Conservation (phyloP, 1,140 invertebrate species). For the Bombus huntii region DNA sequence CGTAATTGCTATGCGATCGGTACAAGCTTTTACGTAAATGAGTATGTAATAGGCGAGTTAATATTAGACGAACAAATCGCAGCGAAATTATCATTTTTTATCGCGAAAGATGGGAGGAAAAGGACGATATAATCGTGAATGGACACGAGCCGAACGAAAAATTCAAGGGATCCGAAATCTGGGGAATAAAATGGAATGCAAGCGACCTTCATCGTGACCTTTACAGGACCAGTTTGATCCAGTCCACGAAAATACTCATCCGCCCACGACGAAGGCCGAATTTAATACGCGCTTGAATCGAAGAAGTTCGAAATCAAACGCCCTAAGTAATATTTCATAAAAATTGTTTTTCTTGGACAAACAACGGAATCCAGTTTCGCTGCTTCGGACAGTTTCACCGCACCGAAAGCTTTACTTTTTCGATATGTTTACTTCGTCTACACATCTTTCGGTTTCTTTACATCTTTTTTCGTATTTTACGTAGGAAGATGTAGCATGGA, state of each 20-base stretch:
- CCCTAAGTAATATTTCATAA: not conserved
- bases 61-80: not conserved
- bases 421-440: too few relatives aligned
- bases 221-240: constrained; percentile 34
- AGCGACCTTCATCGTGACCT: constrained; percentile 32
- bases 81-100: not conserved
- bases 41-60: not conserved
- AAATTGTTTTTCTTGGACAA: not conserved
- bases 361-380: not conserved
- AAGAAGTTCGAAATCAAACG: not conserved
- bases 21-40: not conserved
- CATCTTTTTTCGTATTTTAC: too few relatives aligned
- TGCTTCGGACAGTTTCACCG: not conserved
- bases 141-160: not conserved
- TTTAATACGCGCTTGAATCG: not conserved
- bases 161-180: not conserved
- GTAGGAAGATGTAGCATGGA: too few relatives aligned
- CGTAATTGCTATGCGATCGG: not conserved
- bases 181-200: not conserved
- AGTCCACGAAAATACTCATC: constrained; percentile 29
- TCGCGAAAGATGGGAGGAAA: not conserved
- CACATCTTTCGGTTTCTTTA: too few relatives aligned
- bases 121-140: not conserved
- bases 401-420: too few relatives aligned
- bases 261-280: constrained; percentile 22